Conservation (phyloP, 1,140 invertebrate species). For the Apis dorsata region DNA sequence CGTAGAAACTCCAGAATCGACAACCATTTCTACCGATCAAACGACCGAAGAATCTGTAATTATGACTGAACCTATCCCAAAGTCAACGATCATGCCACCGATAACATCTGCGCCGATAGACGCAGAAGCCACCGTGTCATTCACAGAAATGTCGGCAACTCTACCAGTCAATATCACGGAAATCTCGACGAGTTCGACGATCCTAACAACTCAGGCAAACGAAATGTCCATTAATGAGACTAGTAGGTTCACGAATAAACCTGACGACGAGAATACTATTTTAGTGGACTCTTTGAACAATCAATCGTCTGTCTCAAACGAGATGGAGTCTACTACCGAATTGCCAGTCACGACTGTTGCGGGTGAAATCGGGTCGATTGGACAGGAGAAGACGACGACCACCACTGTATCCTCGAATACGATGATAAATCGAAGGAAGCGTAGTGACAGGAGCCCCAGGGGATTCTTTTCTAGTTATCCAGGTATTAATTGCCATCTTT, state of each 20-base stretch:
- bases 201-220: neutral
- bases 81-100: constrained; percentile 4
- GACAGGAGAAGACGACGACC: neutral
- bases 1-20: neutral
- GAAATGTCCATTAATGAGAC: neutral
- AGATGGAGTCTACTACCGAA: constrained; percentile 39
- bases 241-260: neutral
- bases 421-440: constrained; percentile 60
- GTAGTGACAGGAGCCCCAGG: constrained; percentile 54
- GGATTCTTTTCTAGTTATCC: constrained; percentile 70
- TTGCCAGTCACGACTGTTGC: neutral
- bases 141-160: neutral
- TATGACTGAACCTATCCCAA: neutral
- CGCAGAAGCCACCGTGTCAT: neutral
- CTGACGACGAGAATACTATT: constrained; percentile 45
- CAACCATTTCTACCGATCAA: neutral
- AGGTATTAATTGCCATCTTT: constrained; percentile 52
- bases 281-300: constrained; percentile 19
- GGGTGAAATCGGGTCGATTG: constrained; percentile 22
- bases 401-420: constrained; percentile 6
- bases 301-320: constrained; percentile 9
- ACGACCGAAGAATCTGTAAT: neutral
- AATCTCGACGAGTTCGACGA: constrained; percentile 3
- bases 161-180: neutral
- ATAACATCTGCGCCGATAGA: neutral